These are phyloP conservation scores for Drosophila burlai DNA, from an alignment of 1,140 invertebrate genomes.

Conservation along the genomic window DNA sequence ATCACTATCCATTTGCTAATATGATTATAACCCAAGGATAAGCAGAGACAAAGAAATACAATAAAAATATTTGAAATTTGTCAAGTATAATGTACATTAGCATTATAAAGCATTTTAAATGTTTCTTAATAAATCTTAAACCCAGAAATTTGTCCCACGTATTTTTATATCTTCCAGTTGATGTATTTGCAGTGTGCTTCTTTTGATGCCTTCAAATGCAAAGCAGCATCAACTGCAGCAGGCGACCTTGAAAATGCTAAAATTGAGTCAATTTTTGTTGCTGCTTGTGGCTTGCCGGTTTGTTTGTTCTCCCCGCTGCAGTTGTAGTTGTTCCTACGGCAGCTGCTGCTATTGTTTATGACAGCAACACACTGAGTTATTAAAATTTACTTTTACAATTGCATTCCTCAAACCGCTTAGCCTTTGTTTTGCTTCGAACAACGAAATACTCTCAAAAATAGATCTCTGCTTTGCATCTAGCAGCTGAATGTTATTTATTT, in stretches of 20 bases:
- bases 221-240: constrained; percentile 28
- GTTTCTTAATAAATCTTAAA: too few relatives aligned
- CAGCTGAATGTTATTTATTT: constrained; percentile 27
- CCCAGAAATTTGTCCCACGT: background rate
- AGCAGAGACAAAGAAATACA: background rate
- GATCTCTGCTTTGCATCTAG: constrained; percentile 61
- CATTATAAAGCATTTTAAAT: background rate
- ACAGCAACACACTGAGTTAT: constrained; percentile 65
- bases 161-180: background rate
- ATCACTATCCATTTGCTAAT: background rate
- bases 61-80: too few relatives aligned
- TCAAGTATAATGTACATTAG: too few relatives aligned
- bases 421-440: constrained; percentile 39
- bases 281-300: constrained; percentile 20
- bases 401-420: constrained; percentile 51
- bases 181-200: constrained; percentile 14
- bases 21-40: too few relatives aligned
- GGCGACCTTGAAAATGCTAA: constrained; percentile 68
- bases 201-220: constrained; percentile 47
- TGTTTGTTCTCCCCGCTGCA: constrained; percentile 34
- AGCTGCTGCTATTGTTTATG: constrained; percentile 48
- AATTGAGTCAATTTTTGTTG: constrained; percentile 70
- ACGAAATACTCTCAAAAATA: constrained; percentile 25
- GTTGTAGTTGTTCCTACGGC: constrained; percentile 14
- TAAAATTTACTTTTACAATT: constrained; percentile 70